Percentiles rank a stretch among this genome's conserved stretches.
Evolutionary conservation across 2,888 invertebrate genomes (phyloP).

Genomic region (Rutpela maculata): DNA sequence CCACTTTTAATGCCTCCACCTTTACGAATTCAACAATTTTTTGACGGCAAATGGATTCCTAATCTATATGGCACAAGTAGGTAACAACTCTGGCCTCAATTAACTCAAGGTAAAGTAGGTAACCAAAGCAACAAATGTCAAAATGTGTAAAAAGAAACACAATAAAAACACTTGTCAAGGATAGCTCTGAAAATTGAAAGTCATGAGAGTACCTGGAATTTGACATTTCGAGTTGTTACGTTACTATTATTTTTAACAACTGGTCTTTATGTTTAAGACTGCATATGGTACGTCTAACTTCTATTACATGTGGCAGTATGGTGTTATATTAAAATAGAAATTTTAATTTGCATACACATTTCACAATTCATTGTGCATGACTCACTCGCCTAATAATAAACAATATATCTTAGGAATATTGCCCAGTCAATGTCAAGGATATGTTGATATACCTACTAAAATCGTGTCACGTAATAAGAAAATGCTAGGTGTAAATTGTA

Average conservation of each 20-base stretch:
- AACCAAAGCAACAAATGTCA: background rate
- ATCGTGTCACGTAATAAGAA: too few species aligned
- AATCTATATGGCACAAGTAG: too few species aligned
- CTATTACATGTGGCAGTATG: background rate
- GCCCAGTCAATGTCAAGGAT: conserved; percentile 9
- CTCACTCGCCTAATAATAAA: background rate
- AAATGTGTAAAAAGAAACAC: background rate
- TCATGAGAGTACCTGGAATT: background rate
- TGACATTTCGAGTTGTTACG: background rate
- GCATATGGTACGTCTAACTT: background rate
- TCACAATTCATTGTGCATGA: background rate
- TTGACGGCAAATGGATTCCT: too few species aligned
- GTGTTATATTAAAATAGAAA: background rate
- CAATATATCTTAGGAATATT: conserved; percentile 3
- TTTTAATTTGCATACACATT: background rate
- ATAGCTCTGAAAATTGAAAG: background rate
- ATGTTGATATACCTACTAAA: background rate
- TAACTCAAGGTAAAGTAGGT: too few species aligned
- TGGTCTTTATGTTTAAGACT: background rate
- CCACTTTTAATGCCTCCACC: too few species aligned
- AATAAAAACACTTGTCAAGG: background rate
- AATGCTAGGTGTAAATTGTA: too few species aligned
- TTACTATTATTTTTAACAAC: background rate
- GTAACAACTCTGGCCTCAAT: background rate
- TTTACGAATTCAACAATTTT: too few species aligned